These are phyloP conservation scores for Galeruca laticollis DNA, from an alignment of 2,888 invertebrate species.

Conservation along the genomic window DNA sequence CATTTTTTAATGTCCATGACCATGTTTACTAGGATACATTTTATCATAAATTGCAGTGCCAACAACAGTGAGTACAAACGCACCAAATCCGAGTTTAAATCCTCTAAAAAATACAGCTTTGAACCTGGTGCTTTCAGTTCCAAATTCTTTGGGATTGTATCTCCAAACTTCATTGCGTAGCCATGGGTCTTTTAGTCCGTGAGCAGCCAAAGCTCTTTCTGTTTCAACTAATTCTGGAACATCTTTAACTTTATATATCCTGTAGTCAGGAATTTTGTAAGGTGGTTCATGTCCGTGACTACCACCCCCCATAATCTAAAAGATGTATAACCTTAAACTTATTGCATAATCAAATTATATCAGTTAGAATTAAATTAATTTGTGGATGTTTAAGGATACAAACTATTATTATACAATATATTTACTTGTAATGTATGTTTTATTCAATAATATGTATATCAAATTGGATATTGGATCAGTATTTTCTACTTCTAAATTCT, in stretches of 20 bases:
- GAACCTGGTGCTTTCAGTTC: constrained; percentile 68
- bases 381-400: background rate
- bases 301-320: constrained; percentile 39
- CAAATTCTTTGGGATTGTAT: constrained; percentile 73
- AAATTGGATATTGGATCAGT: no score
- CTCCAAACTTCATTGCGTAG: constrained; percentile 90
- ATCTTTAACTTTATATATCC: constrained; percentile 79
- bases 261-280: constrained; percentile 78
- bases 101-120: constrained; percentile 73
- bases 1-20: constrained; percentile 66
- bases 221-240: constrained; percentile 75
- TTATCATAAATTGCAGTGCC: constrained; percentile 60
- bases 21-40: constrained; percentile 63
- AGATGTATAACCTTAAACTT: constrained; percentile 28
- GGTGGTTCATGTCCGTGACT: constrained; percentile 72
- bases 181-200: constrained; percentile 89
- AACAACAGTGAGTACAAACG: constrained; percentile 71
- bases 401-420: no score
- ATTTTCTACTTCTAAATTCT: no score
- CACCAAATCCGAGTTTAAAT: constrained; percentile 73
- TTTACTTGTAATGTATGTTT: no score
- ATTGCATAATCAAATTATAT: constrained; percentile 33
- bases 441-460: no score
- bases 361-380: background rate
- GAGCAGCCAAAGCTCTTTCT: constrained; percentile 74